Percentiles rank a stretch among this genome's conserved stretches.
Conservation (phyloP, 2,113 vertebrate species). For the Gambusia affinis region DNA sequence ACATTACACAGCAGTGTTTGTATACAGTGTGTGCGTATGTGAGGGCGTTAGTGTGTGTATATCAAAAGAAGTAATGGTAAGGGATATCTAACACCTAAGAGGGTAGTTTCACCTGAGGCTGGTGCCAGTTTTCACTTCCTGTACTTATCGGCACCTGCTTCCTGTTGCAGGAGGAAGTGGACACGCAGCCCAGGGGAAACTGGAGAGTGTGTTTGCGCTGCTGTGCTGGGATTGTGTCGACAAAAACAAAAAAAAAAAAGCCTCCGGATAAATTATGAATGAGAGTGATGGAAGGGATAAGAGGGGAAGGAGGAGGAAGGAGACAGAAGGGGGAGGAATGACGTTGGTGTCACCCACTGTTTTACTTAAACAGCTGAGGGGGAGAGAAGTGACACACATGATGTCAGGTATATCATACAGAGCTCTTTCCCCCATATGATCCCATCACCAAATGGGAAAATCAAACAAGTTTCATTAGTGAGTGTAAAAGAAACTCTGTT, state of each 20-base stretch:
- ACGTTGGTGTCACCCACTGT: slow-evolving; percentile 71
- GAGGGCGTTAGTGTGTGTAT: slow-evolving; percentile 35
- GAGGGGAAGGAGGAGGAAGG: slow-evolving; percentile 26
- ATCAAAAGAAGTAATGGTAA: slow-evolving; percentile 40
- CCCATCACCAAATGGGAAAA: too few species aligned
- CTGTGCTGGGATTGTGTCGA: slow-evolving; percentile 71
- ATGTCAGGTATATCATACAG: too few species aligned
- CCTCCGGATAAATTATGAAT: slow-evolving; percentile 85
- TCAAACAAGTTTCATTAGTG: too few species aligned
- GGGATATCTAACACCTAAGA: slow-evolving; percentile 75
- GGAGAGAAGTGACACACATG: slow-evolving; percentile 42
- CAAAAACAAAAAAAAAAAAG: slow-evolving; percentile 58
- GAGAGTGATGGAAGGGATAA: slow-evolving; percentile 76
- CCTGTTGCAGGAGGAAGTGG: slow-evolving; percentile 79
- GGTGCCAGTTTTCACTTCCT: slow-evolving; percentile 79
- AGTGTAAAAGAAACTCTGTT: too few species aligned
- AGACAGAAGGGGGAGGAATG: slow-evolving; percentile 37
- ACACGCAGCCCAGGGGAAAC: slow-evolving; percentile 67
- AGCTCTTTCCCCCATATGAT: too few species aligned
- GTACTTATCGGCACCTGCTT: slow-evolving; percentile 80
- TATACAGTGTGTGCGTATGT: slow-evolving; percentile 26
- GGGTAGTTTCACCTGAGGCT: slow-evolving; percentile 75
- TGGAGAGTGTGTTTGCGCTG: slow-evolving; percentile 66
- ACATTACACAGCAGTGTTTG: background rate
- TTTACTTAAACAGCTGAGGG: slow-evolving; percentile 75